Percentiles rank a stretch among this genome's conserved stretches.
Evolutionary conservation across 2,797 vertebrate genomes (phyloP).

Genomic region (Pseudochaenichthys georgianus): DNA sequence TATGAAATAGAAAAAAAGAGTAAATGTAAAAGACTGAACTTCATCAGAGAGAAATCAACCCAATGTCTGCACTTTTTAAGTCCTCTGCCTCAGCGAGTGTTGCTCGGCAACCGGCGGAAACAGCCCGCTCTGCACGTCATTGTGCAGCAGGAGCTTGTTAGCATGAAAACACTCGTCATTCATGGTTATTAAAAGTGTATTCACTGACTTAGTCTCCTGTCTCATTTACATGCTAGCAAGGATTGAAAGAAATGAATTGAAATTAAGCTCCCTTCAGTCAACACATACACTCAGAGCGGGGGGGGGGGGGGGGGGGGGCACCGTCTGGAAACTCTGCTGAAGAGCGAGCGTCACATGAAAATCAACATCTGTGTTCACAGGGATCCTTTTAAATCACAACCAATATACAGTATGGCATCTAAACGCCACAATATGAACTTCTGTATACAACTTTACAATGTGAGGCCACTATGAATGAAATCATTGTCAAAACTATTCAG

Average conservation of each 20-base stretch:
- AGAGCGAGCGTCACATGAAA: not conserved
- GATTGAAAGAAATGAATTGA: constrained; percentile 35
- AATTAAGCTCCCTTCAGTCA: constrained; percentile 33
- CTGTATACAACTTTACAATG: not conserved
- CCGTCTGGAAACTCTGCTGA: not conserved
- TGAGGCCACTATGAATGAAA: not conserved
- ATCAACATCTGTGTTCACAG: not conserved
- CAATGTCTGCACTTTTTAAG: constrained; percentile 8
- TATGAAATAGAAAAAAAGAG: not conserved
- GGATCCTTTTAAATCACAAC: not conserved
- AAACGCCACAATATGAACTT: not conserved
- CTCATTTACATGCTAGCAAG: constrained; percentile 50
- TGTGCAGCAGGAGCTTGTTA: constrained; percentile 42
- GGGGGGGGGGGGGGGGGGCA: not conserved
- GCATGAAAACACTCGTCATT: constrained; percentile 24
- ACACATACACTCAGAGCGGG: not conserved
- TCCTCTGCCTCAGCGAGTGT: not conserved
- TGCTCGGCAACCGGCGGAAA: constrained; percentile 35
- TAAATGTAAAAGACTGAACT: constrained; percentile 7
- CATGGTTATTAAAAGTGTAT: no score
- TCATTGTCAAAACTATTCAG: not conserved
- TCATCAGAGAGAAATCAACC: not conserved
- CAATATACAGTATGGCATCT: not conserved
- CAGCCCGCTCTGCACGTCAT: constrained; percentile 8
- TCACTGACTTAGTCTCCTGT: constrained; percentile 10